Evolutionary conservation across 1,140 invertebrate species (phyloP), one percentile per base, ranked within the genome.

Genomic region (Elysia chlorotica): DNA sequence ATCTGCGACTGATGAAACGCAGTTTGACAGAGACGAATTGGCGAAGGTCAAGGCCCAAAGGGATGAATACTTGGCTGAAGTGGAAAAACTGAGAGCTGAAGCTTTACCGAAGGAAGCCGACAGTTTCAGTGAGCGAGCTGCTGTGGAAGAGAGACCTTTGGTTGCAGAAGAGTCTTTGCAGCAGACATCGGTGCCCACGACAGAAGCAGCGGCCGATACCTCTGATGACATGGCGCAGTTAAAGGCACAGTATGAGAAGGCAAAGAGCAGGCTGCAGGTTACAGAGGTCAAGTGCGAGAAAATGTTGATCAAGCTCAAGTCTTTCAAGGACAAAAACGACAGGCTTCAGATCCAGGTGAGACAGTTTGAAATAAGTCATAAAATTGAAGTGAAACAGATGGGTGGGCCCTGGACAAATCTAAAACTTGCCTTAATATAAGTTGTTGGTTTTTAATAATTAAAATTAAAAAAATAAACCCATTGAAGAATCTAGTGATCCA

Each of bases 291-390:
- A 86, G 67, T 79, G 79, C 74, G 83, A 83, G 62, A 86, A 87
- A 63, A 83, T 87, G 82, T 72, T 86, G 30, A 68, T 78, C 10
- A 87, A 86, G 61, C 62, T 86, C 37, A 86, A 86, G 73, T 71
- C 76, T 10, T 86, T 87, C 66, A 87, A 87, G 75, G 79, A 82
- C 53, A 85, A 83, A 63, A 85, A 83, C 79, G 82, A 86, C 33
- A 78, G 79, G 35, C 75, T 84, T 23, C 82, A 83, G 67, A 59
- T 62, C 35, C 54, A 71, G 57, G 68, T 71, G 28, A 2, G 54
- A n/a, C n/a, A n/a, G n/a, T n/a, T n/a, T n/a, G n/a, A n/a, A n/a
- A n/a, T n/a, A n/a, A n/a, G n/a, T n/a, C n/a, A n/a, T n/a, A n/a
- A n/a, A n/a, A n/a, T n/a, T n/a, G n/a, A n/a, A n/a, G n/a, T n/a